phyloP scores from a whole-genome alignment of 2,888 invertebrate genomes.

The Rhynchonema sp. region DNA sequence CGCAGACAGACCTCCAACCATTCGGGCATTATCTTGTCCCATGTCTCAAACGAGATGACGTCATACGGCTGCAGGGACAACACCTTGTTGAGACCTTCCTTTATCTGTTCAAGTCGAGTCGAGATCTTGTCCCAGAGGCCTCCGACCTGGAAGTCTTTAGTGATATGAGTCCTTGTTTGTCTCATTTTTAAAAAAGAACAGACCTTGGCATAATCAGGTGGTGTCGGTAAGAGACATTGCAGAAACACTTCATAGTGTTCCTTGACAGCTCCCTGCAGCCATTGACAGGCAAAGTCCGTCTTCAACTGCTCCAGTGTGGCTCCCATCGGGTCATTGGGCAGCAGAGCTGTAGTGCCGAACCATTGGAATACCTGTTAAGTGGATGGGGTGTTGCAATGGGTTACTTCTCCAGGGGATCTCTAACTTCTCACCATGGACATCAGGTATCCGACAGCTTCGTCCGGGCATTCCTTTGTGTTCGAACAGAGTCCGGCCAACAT shows the following conservation, averaged over 20 bases:
- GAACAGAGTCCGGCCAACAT: slow-evolving; percentile 68
- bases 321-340: slow-evolving; percentile 47
- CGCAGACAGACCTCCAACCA: no score
- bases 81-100: slow-evolving; percentile 53
- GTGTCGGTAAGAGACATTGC: slow-evolving; percentile 80
- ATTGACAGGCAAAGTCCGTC: slow-evolving; percentile 58
- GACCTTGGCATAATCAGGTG: slow-evolving; percentile 78
- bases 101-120: slow-evolving; percentile 57
- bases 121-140: slow-evolving; percentile 50
- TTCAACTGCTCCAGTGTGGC: slow-evolving; percentile 23
- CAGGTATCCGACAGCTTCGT: slow-evolving; percentile 54
- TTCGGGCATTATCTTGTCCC: slow-evolving; percentile 95
- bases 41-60: slow-evolving; percentile 60
- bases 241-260: slow-evolving; percentile 72
- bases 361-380: slow-evolving; percentile 29
- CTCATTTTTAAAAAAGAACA: no score
- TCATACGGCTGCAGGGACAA: slow-evolving; percentile 94
- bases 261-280: slow-evolving; percentile 63
- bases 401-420: no score
- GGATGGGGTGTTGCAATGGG: no score
- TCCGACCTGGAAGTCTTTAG: slow-evolving; percentile 67
- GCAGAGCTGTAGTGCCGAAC: slow-evolving; percentile 93
- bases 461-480: slow-evolving; percentile 33
- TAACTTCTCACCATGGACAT: slow-evolving; percentile 44
- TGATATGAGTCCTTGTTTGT: no score